These are phyloP conservation scores for Neodontobutis hainanensis DNA, from an alignment of 2,113 vertebrate species.

Conservation along the genomic window DNA sequence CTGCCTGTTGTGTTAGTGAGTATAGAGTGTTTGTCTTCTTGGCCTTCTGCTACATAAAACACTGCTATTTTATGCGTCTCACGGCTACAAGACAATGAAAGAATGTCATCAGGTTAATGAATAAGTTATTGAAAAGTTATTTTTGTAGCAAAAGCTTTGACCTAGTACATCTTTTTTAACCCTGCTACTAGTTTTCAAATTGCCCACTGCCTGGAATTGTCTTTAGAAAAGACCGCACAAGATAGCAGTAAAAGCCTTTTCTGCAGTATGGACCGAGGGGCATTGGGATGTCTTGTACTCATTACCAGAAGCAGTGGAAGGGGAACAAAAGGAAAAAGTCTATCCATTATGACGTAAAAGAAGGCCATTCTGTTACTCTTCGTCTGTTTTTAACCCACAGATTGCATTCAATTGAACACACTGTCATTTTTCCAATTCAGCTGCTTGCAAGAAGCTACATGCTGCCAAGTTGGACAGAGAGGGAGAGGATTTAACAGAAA, in stretches of 20 bases:
- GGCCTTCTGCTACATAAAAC: constrained; percentile 98
- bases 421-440: neutral
- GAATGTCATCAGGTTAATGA: neutral
- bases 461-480: neutral
- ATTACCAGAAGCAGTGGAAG: neutral
- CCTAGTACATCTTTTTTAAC: neutral
- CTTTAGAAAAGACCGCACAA: neutral
- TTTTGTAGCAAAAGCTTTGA: neutral
- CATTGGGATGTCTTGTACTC: neutral
- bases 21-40: constrained; percentile 99
- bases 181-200: neutral
- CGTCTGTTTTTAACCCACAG: neutral
- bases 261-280: neutral
- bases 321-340: neutral
- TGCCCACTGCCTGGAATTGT: neutral
- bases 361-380: neutral
- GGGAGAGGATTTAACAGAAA: neutral
- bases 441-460: neutral
- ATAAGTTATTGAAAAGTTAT: neutral
- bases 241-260: neutral
- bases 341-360: neutral
- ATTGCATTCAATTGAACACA: neutral
- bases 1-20: constrained; percentile 95
- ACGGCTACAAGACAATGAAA: constrained; percentile 79
- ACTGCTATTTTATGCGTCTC: constrained; percentile 99